Evolutionary conservation across 2,888 invertebrate species (phyloP).

Genomic region (Amblyteles armatorius): DNA sequence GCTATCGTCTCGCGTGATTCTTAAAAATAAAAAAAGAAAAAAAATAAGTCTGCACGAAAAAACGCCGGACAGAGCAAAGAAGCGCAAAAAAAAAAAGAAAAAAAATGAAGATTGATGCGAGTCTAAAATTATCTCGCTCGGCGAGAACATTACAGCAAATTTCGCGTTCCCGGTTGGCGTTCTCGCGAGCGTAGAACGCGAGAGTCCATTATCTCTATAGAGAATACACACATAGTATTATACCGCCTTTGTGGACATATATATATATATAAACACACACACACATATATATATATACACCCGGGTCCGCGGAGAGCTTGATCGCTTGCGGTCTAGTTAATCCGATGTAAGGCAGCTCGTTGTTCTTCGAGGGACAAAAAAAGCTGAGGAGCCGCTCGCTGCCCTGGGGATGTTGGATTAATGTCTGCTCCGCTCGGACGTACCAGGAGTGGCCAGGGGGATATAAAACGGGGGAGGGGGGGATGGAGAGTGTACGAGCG

Average conservation of each 20-base stretch:
- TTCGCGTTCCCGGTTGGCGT: slow-evolving; percentile 65
- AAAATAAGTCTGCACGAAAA: background rate
- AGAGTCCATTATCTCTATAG: slow-evolving; percentile 64
- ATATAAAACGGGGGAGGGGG: slow-evolving; percentile 11
- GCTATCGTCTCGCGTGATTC: background rate
- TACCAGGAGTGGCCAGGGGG: slow-evolving; percentile 32
- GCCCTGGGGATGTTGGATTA: slow-evolving; percentile 67
- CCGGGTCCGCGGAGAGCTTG: slow-evolving; percentile 46
- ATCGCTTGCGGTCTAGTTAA: slow-evolving; percentile 68
- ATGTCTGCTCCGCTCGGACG: slow-evolving; percentile 52
- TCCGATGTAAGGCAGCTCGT: slow-evolving; percentile 68
- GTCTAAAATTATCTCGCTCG: slow-evolving; percentile 61
- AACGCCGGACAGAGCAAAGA: background rate
- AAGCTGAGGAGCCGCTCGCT: slow-evolving; percentile 53
- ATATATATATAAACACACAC: background rate
- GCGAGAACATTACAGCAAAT: slow-evolving; percentile 66
- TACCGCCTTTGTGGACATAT: background rate
- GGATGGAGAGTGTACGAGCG: background rate
- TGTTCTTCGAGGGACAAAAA: slow-evolving; percentile 63
- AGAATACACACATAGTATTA: slow-evolving; percentile 45
- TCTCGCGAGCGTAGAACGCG: slow-evolving; percentile 54
- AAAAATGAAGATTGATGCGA: slow-evolving; percentile 30
- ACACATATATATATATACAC: background rate
- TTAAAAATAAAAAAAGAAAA: slow-evolving; percentile 1
- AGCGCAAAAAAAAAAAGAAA: slow-evolving; percentile 11